These are phyloP conservation scores for Sarcophaga subvicina DNA, from an alignment of 2,888 invertebrate genomes.

Conservation along the genomic window DNA sequence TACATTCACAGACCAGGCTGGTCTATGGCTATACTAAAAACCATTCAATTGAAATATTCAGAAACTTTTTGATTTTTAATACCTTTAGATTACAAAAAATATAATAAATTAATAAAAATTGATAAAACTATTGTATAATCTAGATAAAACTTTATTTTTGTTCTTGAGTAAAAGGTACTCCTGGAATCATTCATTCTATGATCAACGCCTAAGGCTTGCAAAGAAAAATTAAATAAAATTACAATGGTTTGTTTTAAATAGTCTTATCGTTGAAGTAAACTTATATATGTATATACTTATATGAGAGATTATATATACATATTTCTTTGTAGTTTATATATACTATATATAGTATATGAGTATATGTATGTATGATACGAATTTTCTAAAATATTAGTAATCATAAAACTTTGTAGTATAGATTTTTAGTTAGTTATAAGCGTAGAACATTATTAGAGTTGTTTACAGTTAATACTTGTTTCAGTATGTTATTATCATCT, in stretches of 20 bases:
- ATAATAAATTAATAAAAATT: too few species aligned
- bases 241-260: conserved; percentile 66
- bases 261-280: neutral
- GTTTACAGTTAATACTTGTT: neutral
- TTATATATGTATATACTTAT: neutral
- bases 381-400: neutral
- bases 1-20: too few species aligned
- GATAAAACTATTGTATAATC: too few species aligned
- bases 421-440: too few species aligned
- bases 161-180: too few species aligned
- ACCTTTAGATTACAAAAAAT: too few species aligned
- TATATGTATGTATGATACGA: conserved; percentile 6
- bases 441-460: neutral
- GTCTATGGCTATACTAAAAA: too few species aligned
- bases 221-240: conserved; percentile 36
- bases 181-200: neutral
- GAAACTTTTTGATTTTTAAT: too few species aligned
- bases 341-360: neutral
- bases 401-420: too few species aligned
- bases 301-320: neutral
- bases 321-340: neutral
- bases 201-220: neutral
- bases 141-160: too few species aligned
- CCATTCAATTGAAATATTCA: too few species aligned
- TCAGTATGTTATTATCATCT: neutral